Percentiles rank a stretch among this genome's conserved stretches.
Evolutionary conservation across 2,113 vertebrate species (phyloP).

Genomic region (Eidolon helvum): DNA sequence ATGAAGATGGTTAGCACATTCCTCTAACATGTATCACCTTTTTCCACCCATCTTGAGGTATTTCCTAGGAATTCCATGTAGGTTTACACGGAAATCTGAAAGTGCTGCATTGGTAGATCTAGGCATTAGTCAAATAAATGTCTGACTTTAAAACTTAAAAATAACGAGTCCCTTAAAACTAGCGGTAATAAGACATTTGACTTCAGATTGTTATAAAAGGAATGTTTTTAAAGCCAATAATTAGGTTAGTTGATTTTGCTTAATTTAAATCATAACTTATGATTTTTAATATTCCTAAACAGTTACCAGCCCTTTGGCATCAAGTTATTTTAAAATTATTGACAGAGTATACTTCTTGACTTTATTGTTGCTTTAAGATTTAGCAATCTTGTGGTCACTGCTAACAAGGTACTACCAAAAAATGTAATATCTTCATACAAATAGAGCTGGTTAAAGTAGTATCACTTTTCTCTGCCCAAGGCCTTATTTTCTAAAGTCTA

Average conservation of each 20-base stretch:
- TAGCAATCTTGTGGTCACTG: not conserved
- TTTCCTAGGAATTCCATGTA: not conserved
- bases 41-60: not conserved
- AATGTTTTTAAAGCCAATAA: not conserved
- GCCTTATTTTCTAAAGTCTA: not conserved
- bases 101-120: not conserved
- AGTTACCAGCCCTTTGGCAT: not conserved
- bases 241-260: not conserved
- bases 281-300: not conserved
- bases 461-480: not conserved
- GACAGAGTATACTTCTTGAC: not conserved
- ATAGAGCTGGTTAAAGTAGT: not conserved
- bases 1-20: not conserved
- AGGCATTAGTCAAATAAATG: not conserved
- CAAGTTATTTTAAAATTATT: not conserved
- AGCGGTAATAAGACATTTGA: not conserved
- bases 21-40: not conserved
- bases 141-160: not conserved
- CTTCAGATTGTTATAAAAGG: not conserved
- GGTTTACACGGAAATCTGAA: not conserved
- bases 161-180: not conserved
- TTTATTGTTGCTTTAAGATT: not conserved
- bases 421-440: not conserved
- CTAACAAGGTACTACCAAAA: not conserved
- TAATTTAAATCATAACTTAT: slow-evolving; percentile 6